Percentiles rank a stretch among this genome's conserved stretches.
These are phyloP conservation scores for Smutsia gigantea DNA, from an alignment of 2,797 vertebrate species.

Conservation along the genomic window DNA sequence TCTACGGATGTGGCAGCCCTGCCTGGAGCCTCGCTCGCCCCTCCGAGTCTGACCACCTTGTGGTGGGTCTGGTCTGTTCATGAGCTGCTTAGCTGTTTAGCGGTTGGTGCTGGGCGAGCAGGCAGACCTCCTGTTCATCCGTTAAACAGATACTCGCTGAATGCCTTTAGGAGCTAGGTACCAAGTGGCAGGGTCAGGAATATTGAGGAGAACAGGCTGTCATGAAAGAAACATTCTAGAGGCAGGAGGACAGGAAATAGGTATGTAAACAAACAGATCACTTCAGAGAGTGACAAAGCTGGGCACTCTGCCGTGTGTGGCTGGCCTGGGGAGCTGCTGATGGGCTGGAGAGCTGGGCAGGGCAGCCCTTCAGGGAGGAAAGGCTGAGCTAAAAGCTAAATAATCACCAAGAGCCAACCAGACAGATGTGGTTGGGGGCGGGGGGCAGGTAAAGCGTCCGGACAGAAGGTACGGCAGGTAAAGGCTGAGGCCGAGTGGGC, in stretches of 20 bases:
- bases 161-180: background rate
- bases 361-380: background rate
- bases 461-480: background rate
- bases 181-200: background rate
- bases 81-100: background rate
- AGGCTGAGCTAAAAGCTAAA: background rate
- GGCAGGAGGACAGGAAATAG: background rate
- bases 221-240: background rate
- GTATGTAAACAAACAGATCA: background rate
- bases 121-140: background rate
- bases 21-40: background rate
- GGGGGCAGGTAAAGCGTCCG: background rate
- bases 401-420: background rate
- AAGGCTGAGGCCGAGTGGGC: background rate
- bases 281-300: background rate
- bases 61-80: background rate
- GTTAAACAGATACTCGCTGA: background rate
- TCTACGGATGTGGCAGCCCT: background rate
- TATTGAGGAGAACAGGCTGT: background rate
- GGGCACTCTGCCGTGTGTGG: too few species aligned
- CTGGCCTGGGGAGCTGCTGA: background rate
- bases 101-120: accelerated
- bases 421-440: background rate
- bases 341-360: too few species aligned
- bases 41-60: background rate